A percentile compares a stretch with the other conserved stretches of the same genome.
phyloP scores from a whole-genome alignment of 2,113 vertebrate species.

The Equus przewalskii region DNA sequence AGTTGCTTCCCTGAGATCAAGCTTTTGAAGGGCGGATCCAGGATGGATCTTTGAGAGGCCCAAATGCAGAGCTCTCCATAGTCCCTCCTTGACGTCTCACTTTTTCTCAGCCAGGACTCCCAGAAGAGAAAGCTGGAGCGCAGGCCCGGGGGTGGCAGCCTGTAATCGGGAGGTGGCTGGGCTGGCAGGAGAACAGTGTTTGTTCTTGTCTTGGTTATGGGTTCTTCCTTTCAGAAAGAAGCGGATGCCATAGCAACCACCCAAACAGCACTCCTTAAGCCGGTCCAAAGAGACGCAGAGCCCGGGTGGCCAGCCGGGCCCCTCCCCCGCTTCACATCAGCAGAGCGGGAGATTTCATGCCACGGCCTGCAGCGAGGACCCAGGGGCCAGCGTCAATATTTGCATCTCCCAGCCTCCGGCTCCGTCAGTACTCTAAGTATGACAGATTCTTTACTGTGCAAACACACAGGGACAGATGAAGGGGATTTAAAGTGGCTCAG shows the following conservation, averaged over 20 bases:
- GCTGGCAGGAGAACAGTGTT: neutral
- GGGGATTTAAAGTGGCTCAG: conserved; percentile 66
- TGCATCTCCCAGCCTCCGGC: neutral
- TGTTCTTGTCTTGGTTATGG: neutral
- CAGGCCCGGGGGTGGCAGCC: neutral
- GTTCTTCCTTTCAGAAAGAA: conserved; percentile 6
- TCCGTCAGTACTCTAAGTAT: conserved; percentile 18
- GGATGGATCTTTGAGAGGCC: neutral
- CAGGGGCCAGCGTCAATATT: conserved; percentile 65
- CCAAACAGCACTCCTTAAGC: neutral
- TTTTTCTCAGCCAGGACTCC: neutral
- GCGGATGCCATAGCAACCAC: neutral
- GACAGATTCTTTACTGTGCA: conserved; percentile 54
- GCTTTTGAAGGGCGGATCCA: neutral
- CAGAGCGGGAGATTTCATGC: neutral
- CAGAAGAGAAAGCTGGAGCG: neutral
- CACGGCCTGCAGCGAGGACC: neutral
- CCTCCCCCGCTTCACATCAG: neutral
- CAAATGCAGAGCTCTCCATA: neutral
- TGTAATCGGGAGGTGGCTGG: neutral
- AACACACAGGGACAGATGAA: conserved; percentile 38
- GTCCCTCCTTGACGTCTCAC: neutral
- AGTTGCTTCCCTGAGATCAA: neutral
- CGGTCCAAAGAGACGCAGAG: neutral
- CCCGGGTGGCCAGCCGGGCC: neutral